Base-by-base conservation (phyloP, 2,797 vertebrate species). In the Muraenolepis orangiensis region DNA sequence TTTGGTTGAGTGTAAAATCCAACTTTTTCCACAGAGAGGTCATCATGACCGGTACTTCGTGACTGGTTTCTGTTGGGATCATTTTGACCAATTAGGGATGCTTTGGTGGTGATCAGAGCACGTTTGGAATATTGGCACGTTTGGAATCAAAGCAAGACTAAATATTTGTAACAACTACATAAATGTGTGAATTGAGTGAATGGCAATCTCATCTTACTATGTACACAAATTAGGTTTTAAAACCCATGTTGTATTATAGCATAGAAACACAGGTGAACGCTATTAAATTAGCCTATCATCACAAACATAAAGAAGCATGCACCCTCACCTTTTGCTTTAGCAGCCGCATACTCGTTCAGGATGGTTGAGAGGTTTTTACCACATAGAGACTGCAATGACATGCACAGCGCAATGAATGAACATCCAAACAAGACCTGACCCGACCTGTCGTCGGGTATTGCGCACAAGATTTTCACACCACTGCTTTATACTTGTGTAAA, bases 11-110 rank as follows among this genome's bases (percentile, higher is more conserved):
- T 0, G 98, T 99, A 73, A 96, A 96, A 89, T 99, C 98, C 85
- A 99, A 84, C 84, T 98, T 99, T 88, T 98, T 99, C 98, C 98
- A 99, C 66, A 99, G 87, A 12, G 98, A 99, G 18, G 97, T 96
- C 96, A 99, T 95, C 91, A 98, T 94, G 32, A 91, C 93, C 76
- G 98, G 98, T 16, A 98, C 94, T 72, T 94, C 93, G 30, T 86
- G 91, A 80, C 77, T 87, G 38, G 92, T 91, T 77, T 95, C 94
- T 95, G 78, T 51, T 70, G 31, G 74, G 51, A 64, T 26, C 76
- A 71, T 30, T n/a, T 1, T 36, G n/a, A 57, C 29, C 28, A 26
- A 46, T 30, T 32, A 18, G 13, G n/a, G 51, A 61, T 23, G 3
- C 4, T 23, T 61, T 61, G 2, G 26, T 2, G 51, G 51, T 61